Evolutionary conservation across 2,888 invertebrate genomes (phyloP).

Genomic region (Rugalucina vietnamica): DNA sequence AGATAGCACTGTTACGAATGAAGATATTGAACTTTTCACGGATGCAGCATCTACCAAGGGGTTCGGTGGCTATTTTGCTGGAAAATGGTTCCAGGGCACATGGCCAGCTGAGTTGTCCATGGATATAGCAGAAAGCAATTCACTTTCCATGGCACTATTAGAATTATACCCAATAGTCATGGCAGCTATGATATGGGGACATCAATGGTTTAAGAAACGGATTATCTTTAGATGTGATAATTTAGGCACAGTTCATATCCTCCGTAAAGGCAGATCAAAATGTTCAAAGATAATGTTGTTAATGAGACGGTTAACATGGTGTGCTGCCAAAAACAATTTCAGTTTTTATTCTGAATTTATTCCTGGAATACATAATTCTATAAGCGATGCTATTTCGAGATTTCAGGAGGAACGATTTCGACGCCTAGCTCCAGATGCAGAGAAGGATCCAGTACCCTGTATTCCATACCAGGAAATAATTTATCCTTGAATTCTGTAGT

Average conservation of each 20-base stretch:
- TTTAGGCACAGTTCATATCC: neutral
- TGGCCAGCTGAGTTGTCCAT: neutral
- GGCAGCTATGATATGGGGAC: neutral
- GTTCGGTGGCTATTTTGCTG: neutral
- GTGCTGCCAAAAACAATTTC: neutral
- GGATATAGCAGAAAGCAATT: neutral
- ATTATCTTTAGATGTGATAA: neutral
- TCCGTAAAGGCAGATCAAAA: neutral
- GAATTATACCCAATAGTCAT: neutral
- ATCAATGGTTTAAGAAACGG: neutral
- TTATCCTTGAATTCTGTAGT: neutral
- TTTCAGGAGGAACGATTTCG: neutral
- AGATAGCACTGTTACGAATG: neutral
- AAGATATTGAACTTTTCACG: neutral
- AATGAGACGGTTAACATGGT: no score
- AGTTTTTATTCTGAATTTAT: neutral
- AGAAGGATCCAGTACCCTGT: neutral
- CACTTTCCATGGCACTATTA: no score
- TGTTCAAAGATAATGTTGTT: no score
- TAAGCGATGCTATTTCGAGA: neutral
- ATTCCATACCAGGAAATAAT: neutral
- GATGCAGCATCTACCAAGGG: neutral
- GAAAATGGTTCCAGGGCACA: neutral
- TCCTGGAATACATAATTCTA: neutral
- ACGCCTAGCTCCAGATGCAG: neutral